A percentile compares a stretch with the other conserved stretches of the same genome.
These are phyloP conservation scores for Drosophila niveifrons DNA, from an alignment of 2,888 invertebrate genomes.

Conservation along the genomic window DNA sequence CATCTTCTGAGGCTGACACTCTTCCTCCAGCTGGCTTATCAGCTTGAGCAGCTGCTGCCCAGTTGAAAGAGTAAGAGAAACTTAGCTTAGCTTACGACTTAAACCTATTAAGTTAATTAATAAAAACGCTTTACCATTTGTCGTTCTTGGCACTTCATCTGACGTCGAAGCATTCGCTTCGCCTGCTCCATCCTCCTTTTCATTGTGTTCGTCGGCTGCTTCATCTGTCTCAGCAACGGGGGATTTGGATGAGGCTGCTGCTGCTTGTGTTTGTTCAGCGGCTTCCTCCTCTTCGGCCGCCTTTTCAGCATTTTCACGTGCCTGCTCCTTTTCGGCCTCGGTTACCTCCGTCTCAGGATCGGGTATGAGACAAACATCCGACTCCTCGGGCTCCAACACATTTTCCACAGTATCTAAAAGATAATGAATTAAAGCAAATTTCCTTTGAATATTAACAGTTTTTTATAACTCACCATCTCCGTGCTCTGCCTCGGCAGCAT, in stretches of 20 bases:
- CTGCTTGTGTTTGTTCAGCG: slow-evolving; percentile 57
- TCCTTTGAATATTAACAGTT: not conserved
- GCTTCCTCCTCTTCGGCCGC: slow-evolving; percentile 71
- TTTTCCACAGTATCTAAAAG: slow-evolving; percentile 86
- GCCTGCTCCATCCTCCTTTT: slow-evolving; percentile 20
- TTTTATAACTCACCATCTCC: slow-evolving; percentile 65
- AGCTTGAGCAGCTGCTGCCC: slow-evolving; percentile 57
- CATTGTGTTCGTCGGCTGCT: slow-evolving; percentile 33
- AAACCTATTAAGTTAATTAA: not conserved
- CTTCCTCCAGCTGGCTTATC: slow-evolving; percentile 73
- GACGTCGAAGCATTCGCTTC: slow-evolving; percentile 20
- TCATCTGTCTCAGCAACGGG: slow-evolving; percentile 26
- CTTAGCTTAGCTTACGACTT: slow-evolving; percentile 28
- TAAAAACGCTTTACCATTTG: slow-evolving; percentile 56
- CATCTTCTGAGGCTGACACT: slow-evolving; percentile 52
- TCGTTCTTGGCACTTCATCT: slow-evolving; percentile 40
- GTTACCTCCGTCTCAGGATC: slow-evolving; percentile 88
- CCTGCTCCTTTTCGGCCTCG: slow-evolving; percentile 88
- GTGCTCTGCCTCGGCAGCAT: slow-evolving; percentile 52
- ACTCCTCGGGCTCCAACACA: slow-evolving; percentile 87
- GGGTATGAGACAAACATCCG: slow-evolving; percentile 89
- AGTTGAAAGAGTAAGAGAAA: slow-evolving; percentile 20
- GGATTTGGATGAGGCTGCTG: slow-evolving; percentile 40
- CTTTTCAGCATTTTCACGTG: slow-evolving; percentile 84
- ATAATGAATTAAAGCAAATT: not conserved